These are phyloP conservation scores for Odiellus spinosus DNA, from an alignment of 2,888 invertebrate genomes.

Conservation along the genomic window DNA sequence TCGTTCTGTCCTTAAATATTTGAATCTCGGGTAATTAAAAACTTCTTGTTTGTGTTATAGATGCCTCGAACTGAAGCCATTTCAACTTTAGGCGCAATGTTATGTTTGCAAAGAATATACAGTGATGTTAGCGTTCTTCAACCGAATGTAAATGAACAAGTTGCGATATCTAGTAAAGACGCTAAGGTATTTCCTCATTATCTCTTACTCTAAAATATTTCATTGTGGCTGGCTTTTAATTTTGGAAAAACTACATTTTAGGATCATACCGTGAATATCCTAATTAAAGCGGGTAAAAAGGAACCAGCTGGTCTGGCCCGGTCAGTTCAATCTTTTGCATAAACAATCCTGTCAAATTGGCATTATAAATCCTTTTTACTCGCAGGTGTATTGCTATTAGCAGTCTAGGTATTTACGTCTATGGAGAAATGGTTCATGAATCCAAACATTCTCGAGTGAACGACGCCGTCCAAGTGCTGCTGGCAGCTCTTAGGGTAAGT, in stretches of 20 bases:
- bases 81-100: conserved; percentile 66
- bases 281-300: conserved; percentile 68
- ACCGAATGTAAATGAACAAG: conserved; percentile 43
- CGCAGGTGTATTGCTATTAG: conserved; percentile 57
- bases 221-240: not conserved
- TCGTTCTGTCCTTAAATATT: too few relatives aligned
- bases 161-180: conserved; percentile 48
- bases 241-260: conserved; percentile 31
- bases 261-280: conserved; percentile 74
- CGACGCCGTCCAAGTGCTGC: conserved; percentile 49
- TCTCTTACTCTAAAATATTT: conserved; percentile 52
- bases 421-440: conserved; percentile 45
- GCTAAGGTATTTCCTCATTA: conserved; percentile 43
- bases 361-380: conserved; percentile 3
- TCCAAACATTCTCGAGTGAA: conserved; percentile 46
- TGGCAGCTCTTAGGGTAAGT: conserved; percentile 49
- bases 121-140: conserved; percentile 51
- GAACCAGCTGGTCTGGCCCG: conserved; percentile 77
- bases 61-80: conserved; percentile 80
- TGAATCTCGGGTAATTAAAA: too few relatives aligned
- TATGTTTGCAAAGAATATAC: conserved; percentile 59
- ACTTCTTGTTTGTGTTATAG: too few relatives aligned
- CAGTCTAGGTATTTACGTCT: conserved; percentile 58
- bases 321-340: too few relatives aligned
- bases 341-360: too few relatives aligned